phyloP scores from a whole-genome alignment of 2,113 vertebrate species.

The Ochotona curzoniae region DNA sequence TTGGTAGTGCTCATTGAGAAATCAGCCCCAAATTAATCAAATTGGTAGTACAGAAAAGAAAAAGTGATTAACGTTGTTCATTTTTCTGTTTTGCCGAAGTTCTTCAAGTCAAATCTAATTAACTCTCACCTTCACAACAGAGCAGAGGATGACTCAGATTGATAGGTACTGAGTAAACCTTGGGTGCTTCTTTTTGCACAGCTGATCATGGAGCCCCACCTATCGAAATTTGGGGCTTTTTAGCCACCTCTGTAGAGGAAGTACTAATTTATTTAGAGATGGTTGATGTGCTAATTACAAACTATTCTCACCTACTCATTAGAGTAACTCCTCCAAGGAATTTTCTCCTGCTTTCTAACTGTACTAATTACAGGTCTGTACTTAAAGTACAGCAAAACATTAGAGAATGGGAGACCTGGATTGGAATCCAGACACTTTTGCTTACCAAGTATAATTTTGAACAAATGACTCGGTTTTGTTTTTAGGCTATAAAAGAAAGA shows the following conservation, averaged over 20 bases:
- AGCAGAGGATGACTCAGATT: neutral
- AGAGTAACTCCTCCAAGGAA: slow-evolving; percentile 42
- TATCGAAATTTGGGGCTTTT: neutral
- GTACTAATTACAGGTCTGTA: slow-evolving; percentile 53
- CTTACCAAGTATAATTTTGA: neutral
- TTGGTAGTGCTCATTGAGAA: neutral
- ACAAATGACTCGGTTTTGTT: neutral
- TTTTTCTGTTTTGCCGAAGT: slow-evolving; percentile 6
- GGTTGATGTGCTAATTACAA: slow-evolving; percentile 52
- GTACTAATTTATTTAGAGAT: slow-evolving; percentile 45
- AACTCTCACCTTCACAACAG: slow-evolving; percentile 5
- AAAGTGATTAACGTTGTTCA: neutral
- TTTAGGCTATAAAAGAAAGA: neutral
- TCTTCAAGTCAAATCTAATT: neutral
- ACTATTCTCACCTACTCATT: slow-evolving; percentile 64
- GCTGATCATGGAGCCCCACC: neutral
- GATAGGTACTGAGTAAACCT: neutral
- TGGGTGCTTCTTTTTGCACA: neutral
- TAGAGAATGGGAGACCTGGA: neutral
- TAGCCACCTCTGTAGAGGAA: neutral
- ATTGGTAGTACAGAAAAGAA: neutral
- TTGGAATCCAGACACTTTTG: neutral
- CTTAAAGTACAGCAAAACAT: neutral
- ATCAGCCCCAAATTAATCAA: slow-evolving; percentile 43
- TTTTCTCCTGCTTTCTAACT: neutral